phyloP scores from a whole-genome alignment of 2,797 vertebrate genomes.

The Melanotaenia nigrans region DNA sequence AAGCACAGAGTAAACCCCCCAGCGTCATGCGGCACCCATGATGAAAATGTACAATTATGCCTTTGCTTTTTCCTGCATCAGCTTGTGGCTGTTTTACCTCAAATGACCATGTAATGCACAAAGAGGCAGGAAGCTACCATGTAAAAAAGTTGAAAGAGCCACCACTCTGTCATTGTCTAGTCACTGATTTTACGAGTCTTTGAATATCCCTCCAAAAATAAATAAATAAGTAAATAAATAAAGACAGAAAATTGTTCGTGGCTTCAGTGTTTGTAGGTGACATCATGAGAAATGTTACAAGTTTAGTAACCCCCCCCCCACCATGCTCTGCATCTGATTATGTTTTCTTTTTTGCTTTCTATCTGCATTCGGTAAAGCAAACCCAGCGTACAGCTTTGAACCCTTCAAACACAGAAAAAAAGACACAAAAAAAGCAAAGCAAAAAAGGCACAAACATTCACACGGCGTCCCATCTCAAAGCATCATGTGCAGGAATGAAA shows the following conservation, averaged over 20 bases:
- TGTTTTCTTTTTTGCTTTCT: slow-evolving; percentile 32
- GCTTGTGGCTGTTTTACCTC: slow-evolving; percentile 67
- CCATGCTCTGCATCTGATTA: slow-evolving; percentile 21
- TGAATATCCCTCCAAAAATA: slow-evolving; percentile 35
- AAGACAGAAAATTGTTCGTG: slow-evolving; percentile 37
- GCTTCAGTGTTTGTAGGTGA: slow-evolving; percentile 56
- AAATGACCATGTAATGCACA: slow-evolving; percentile 73
- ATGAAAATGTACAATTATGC: slow-evolving; percentile 70
- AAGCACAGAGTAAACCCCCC: slow-evolving; percentile 52
- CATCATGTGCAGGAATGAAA: slow-evolving; percentile 68
- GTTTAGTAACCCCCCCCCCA: slow-evolving; percentile 28
- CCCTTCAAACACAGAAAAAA: slow-evolving; percentile 18
- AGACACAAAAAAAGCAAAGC: slow-evolving; percentile 25
- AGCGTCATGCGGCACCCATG: slow-evolving; percentile 32
- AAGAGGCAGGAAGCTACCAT: slow-evolving; percentile 58
- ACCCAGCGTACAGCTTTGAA: slow-evolving; percentile 20
- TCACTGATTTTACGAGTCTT: slow-evolving; percentile 52
- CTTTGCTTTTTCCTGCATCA: slow-evolving; percentile 57
- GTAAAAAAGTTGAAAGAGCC: slow-evolving; percentile 58
- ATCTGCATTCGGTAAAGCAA: slow-evolving; percentile 55
- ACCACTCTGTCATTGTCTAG: slow-evolving; percentile 68
- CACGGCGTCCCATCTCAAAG: slow-evolving; percentile 58
- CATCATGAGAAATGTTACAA: slow-evolving; percentile 53
- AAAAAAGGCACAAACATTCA: slow-evolving; percentile 56
- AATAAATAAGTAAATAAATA: slow-evolving; percentile 18